These are phyloP conservation scores for Zaprionus gabonicus DNA, from an alignment of 1,140 invertebrate species.

Conservation along the genomic window DNA sequence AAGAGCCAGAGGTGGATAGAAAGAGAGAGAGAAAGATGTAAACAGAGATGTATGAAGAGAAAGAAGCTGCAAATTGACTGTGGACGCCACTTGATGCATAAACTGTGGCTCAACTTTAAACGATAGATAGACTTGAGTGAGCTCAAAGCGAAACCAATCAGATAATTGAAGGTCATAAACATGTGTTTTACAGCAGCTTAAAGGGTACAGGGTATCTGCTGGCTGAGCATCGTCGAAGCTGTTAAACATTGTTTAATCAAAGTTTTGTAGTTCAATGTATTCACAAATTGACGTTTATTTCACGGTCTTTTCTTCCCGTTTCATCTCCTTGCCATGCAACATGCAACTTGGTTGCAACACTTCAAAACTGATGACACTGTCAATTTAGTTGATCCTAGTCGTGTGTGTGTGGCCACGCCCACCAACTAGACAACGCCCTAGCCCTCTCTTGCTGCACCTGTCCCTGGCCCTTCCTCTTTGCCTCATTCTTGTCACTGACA, in stretches of 20 bases:
- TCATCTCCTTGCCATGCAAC: background rate
- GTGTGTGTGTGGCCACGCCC: conserved; percentile 12
- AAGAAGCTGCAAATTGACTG: background rate
- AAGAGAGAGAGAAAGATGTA: background rate
- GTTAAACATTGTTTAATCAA: background rate
- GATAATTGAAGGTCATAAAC: background rate
- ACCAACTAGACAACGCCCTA: conserved; percentile 2
- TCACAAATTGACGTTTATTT: conserved; percentile 31
- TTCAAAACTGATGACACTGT: conserved; percentile 77
- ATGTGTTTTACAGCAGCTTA: background rate
- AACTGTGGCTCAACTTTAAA: background rate
- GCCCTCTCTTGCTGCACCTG: background rate
- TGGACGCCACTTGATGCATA: background rate
- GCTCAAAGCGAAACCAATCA: background rate
- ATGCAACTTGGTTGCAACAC: conserved; percentile 39
- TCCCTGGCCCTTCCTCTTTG: background rate
- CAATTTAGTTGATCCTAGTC: conserved; percentile 56
- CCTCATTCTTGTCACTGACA: conserved; percentile 22
- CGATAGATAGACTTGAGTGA: background rate
- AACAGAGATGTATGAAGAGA: background rate
- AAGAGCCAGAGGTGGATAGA: background rate
- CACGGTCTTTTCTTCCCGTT: background rate
- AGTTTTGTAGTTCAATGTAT: conserved; percentile 1
- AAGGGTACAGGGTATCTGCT: conserved; percentile 3
- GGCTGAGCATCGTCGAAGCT: background rate